A percentile compares a stretch with the other conserved stretches of the same genome.
phyloP scores from a whole-genome alignment of 2,888 invertebrate genomes.

The Xanthorhoe designata region DNA sequence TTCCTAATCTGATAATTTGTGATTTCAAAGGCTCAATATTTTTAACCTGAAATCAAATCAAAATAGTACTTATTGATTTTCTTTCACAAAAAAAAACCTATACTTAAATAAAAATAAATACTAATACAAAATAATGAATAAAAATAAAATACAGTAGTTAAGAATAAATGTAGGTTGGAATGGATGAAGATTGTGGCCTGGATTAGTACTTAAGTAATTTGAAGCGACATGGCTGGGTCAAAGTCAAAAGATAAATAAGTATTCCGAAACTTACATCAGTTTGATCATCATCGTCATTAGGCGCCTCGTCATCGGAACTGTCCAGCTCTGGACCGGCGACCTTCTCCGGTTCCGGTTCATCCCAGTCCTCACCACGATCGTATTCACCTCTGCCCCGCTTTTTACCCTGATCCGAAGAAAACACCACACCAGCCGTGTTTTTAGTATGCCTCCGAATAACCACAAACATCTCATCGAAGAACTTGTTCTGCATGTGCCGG shows the following conservation, averaged over 20 bases:
- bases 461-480: slow-evolving; percentile 88
- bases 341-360: slow-evolving; percentile 51
- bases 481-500: slow-evolving; percentile 90
- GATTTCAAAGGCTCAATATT: no score
- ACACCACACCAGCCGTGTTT: slow-evolving; percentile 78
- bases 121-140: no score
- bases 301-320: slow-evolving; percentile 89
- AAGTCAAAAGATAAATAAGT: neutral
- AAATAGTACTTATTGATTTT: no score
- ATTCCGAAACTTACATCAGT: slow-evolving; percentile 67
- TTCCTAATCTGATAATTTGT: no score
- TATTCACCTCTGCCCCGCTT: slow-evolving; percentile 63
- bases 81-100: no score
- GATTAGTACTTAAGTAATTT: no score
- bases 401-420: slow-evolving; percentile 79
- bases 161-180: no score
- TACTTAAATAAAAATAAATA: no score
- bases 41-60: no score
- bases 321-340: slow-evolving; percentile 65
- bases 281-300: slow-evolving; percentile 84
- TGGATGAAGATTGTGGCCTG: no score
- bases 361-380: slow-evolving; percentile 73
- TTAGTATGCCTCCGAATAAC: slow-evolving; percentile 87
- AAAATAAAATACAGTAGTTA: no score
- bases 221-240: neutral